A percentile compares a stretch with the other conserved stretches of the same genome.
These are phyloP conservation scores for Chamaetylas fuelleborni DNA, from an alignment of 2,113 vertebrate genomes.

Conservation along the genomic window DNA sequence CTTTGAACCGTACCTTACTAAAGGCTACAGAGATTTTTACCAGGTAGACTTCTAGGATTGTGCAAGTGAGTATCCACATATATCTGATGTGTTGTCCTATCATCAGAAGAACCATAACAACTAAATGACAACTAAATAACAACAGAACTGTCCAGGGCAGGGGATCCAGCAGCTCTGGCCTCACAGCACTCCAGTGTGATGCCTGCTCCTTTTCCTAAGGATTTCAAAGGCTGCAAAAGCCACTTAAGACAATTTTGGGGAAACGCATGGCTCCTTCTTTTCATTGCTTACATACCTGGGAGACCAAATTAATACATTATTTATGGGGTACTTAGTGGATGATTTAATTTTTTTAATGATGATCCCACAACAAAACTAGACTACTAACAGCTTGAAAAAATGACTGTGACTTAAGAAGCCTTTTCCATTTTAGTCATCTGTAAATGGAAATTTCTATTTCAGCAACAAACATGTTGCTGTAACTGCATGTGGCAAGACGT, in stretches of 20 bases:
- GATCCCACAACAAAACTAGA: background rate
- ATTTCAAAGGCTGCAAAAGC: background rate
- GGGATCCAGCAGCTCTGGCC: background rate
- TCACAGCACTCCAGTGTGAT: background rate
- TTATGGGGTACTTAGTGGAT: background rate
- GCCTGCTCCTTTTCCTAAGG: background rate
- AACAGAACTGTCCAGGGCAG: background rate
- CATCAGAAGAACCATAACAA: background rate
- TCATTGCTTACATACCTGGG: background rate
- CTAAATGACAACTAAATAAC: background rate
- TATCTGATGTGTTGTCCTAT: background rate
- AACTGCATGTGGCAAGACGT: background rate
- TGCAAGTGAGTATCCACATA: background rate
- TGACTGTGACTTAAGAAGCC: background rate
- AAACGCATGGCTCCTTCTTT: background rate
- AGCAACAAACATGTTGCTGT: background rate
- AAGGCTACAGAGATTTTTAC: background rate
- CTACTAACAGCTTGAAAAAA: background rate
- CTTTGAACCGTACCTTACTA: background rate
- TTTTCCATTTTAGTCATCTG: background rate
- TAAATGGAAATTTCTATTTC: background rate
- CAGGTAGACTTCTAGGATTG: background rate
- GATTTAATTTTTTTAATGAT: background rate
- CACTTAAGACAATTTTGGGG: background rate
- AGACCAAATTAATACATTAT: background rate